Evolutionary conservation across 2,888 invertebrate species (phyloP).

Genomic region (Meteorus cinctellus): DNA sequence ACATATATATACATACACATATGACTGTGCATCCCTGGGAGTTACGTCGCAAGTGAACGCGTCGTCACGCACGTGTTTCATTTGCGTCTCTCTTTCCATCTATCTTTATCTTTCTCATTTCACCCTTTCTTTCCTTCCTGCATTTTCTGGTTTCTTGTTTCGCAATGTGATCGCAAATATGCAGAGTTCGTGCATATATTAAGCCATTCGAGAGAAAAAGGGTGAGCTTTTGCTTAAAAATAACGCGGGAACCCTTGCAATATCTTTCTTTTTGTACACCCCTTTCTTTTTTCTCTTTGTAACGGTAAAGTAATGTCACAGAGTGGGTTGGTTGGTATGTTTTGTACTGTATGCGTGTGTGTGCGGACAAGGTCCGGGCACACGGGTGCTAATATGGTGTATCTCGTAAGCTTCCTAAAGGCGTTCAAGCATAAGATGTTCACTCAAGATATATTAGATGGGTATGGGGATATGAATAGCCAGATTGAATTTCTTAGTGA

Average conservation of each 20-base stretch:
- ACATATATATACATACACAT: constrained; percentile 13
- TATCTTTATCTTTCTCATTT: constrained; percentile 39
- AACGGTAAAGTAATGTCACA: neutral
- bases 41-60: constrained; percentile 30
- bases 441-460: constrained; percentile 10
- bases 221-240: constrained; percentile 44
- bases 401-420: constrained; percentile 20
- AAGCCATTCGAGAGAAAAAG: constrained; percentile 2
- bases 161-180: constrained; percentile 35
- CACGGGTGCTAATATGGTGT: constrained; percentile 18
- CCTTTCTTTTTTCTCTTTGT: neutral
- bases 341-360: neutral
- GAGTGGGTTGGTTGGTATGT: neutral
- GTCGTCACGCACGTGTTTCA: constrained; percentile 48
- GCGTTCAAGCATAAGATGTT: constrained; percentile 29
- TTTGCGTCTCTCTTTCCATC: neutral
- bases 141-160: constrained; percentile 31
- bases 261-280: neutral
- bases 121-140: constrained; percentile 26
- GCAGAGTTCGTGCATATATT: constrained; percentile 33
- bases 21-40: constrained; percentile 31
- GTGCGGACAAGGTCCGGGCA: neutral
- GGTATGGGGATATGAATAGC: neutral
- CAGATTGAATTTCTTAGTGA: constrained; percentile 17
- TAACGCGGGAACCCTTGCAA: constrained; percentile 33